phyloP scores from a whole-genome alignment of 2,797 vertebrate genomes.

The Rhinichthys osculus region DNA sequence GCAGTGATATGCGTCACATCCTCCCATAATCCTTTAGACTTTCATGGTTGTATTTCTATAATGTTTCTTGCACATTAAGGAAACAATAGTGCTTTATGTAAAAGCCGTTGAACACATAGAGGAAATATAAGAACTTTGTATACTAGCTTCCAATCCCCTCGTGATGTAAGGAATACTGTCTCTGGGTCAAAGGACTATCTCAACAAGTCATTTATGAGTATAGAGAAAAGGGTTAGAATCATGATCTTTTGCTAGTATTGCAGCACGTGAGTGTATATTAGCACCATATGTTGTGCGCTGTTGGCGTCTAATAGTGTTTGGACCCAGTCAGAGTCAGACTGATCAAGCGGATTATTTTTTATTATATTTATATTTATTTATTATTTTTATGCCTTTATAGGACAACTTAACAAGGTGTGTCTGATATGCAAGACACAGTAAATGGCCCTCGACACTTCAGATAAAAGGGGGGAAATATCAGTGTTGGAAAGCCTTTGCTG shows the following conservation, averaged over 20 bases:
- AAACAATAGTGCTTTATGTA: neutral
- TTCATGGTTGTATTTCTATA: neutral
- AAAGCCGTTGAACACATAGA: neutral
- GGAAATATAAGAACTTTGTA: neutral
- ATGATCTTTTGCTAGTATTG: neutral
- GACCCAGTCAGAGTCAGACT: neutral
- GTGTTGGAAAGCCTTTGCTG: slow-evolving; percentile 20
- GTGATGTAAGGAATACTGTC: neutral
- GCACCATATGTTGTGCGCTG: neutral
- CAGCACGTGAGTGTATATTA: neutral
- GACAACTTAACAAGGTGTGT: slow-evolving; percentile 22
- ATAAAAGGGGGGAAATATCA: slow-evolving; percentile 20
- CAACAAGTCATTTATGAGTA: neutral
- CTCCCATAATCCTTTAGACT: slow-evolving; percentile 21
- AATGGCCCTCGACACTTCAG: slow-evolving; percentile 4
- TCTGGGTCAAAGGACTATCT: neutral
- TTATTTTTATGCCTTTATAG: neutral
- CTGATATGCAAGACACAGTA: neutral
- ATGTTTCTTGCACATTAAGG: neutral
- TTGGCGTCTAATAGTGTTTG: neutral
- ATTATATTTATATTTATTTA: no score
- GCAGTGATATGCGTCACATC: neutral
- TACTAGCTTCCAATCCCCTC: neutral
- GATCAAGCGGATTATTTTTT: neutral
- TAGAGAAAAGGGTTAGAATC: neutral